These are phyloP conservation scores for Xanthorhoe designata DNA, from an alignment of 2,888 invertebrate species.

Conservation along the genomic window DNA sequence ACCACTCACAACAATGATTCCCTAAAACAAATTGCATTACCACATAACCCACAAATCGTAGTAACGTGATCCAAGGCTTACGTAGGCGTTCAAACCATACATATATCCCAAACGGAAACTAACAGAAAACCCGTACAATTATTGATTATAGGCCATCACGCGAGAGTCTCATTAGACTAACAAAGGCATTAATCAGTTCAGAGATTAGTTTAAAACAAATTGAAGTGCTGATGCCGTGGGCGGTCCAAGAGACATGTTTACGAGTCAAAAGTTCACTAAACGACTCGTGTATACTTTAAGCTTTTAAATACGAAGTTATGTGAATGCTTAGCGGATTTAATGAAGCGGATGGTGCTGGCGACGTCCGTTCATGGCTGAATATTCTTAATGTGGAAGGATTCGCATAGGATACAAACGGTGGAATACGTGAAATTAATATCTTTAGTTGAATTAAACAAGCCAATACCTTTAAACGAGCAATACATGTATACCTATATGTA, in stretches of 20 bases:
- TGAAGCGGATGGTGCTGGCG: constrained; percentile 8
- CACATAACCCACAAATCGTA: constrained; percentile 41
- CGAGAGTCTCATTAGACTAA: constrained; percentile 73
- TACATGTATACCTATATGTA: no score
- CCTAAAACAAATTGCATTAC: constrained; percentile 32
- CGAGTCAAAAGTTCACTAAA: constrained; percentile 56
- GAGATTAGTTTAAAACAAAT: constrained; percentile 80
- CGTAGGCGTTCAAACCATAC: constrained; percentile 54
- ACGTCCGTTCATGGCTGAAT: background rate
- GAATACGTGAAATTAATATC: no score
- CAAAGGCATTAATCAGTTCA: constrained; percentile 77
- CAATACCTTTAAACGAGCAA: no score
- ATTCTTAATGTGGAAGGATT: background rate
- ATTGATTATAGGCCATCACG: constrained; percentile 71
- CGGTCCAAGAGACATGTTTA: constrained; percentile 67
- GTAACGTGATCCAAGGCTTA: constrained; percentile 47
- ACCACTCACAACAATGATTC: background rate
- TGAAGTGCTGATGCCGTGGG: constrained; percentile 67
- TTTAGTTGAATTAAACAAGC: no score
- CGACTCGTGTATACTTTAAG: constrained; percentile 50
- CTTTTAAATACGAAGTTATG: constrained; percentile 23
- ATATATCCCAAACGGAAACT: constrained; percentile 34
- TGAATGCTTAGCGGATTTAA: constrained; percentile 31
- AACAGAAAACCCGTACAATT: constrained; percentile 50
- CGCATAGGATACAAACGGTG: no score